Conservation (phyloP, 1,140 invertebrate genomes). For the Sesamia nonagrioides region DNA sequence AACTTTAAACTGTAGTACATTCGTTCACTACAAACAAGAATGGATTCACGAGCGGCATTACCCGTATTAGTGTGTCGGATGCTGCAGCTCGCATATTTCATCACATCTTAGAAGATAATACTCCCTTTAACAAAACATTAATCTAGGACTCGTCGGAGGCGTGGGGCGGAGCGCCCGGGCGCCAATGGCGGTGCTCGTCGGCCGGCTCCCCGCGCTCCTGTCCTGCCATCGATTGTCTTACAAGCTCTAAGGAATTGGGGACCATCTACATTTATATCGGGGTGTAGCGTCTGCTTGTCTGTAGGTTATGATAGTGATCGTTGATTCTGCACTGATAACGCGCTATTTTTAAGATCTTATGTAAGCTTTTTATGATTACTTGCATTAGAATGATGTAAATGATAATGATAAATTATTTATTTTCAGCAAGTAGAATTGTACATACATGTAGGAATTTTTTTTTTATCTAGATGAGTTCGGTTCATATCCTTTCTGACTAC, state of each 20-base stretch:
- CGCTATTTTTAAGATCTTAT: too few species aligned
- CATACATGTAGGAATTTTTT: neutral
- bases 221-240: constrained; percentile 55
- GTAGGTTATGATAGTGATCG: neutral
- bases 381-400: too few species aligned
- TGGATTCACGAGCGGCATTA: constrained; percentile 37
- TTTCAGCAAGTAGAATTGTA: too few species aligned
- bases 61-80: constrained; percentile 43
- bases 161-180: constrained; percentile 53
- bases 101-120: constrained; percentile 49
- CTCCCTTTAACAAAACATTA: constrained; percentile 52
- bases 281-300: constrained; percentile 30
- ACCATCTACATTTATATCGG: constrained; percentile 32
- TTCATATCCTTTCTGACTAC: too few species aligned
- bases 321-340: too few species aligned
- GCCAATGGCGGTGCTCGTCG: constrained; percentile 53
- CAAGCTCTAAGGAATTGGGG: constrained; percentile 38
- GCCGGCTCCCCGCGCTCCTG: constrained; percentile 39
- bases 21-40: constrained; percentile 28
- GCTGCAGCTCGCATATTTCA: constrained; percentile 49
- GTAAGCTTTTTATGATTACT: too few species aligned
- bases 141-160: constrained; percentile 56
- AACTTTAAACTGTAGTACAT: neutral
- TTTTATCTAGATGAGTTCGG: too few species aligned
- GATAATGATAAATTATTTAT: too few species aligned